Conservation (phyloP, 1,140 invertebrate genomes). For the Leptinotarsa texana region DNA sequence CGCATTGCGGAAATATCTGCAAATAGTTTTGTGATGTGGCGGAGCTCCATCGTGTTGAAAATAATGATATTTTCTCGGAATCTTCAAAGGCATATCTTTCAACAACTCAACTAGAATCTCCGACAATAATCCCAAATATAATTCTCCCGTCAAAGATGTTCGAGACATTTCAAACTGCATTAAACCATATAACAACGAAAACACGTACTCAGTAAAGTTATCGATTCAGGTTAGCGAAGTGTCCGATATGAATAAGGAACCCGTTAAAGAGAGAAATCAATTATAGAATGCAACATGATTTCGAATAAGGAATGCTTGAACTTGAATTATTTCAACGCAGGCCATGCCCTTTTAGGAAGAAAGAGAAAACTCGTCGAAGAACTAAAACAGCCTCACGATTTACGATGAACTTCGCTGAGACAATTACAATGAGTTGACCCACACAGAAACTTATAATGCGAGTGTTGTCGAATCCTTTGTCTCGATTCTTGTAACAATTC, state of each 20-base stretch:
- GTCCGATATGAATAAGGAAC: not conserved
- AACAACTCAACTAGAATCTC: too few species aligned
- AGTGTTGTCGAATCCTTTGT: not conserved
- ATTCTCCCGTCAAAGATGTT: too few species aligned
- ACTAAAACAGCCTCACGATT: not conserved
- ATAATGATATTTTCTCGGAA: too few species aligned
- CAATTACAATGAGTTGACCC: not conserved
- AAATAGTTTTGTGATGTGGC: too few species aligned
- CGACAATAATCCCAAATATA: too few species aligned
- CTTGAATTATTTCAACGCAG: not conserved
- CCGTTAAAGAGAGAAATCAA: slow-evolving; percentile 4
- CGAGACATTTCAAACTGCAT: too few species aligned
- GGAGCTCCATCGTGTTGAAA: too few species aligned
- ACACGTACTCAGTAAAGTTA: too few species aligned
- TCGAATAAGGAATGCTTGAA: slow-evolving; percentile 3
- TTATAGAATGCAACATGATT: not conserved
- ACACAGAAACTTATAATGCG: not conserved
- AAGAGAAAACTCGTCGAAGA: not conserved
- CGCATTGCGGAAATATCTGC: too few species aligned
- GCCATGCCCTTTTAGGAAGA: not conserved
- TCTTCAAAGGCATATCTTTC: too few species aligned
- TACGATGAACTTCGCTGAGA: not conserved
- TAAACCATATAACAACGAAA: too few species aligned
- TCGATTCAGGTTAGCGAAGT: too few species aligned
- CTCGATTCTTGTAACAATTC: not conserved